Conservation (phyloP, 2,888 invertebrate genomes). For the Pandemis heparana region DNA sequence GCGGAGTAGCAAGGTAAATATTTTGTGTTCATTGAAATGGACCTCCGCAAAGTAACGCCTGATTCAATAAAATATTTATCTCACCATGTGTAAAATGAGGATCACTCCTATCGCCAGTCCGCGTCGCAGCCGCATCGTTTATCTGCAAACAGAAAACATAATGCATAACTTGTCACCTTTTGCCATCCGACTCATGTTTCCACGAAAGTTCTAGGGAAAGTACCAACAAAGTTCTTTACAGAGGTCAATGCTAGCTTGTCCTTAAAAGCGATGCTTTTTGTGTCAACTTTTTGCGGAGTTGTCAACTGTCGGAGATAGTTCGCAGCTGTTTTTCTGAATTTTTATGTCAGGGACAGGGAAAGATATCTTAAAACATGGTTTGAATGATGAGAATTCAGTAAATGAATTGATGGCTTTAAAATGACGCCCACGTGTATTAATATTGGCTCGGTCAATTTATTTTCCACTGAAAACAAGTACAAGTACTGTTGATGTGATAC, state of each 20-base stretch:
- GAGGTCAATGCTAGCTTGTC: constrained; percentile 36
- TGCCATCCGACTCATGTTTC: constrained; percentile 30
- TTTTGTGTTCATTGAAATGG: too few relatives aligned
- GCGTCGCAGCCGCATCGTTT: constrained; percentile 74
- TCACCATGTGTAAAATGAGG: constrained; percentile 80
- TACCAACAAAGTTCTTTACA: constrained; percentile 24
- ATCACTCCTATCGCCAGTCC: constrained; percentile 72
- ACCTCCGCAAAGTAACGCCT: too few relatives aligned
- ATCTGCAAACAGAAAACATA: constrained; percentile 71
- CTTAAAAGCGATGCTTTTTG: constrained; percentile 26
- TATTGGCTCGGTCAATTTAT: too few relatives aligned
- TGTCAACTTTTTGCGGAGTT: constrained; percentile 6
- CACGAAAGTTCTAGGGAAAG: constrained; percentile 42
- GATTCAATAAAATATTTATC: too few relatives aligned
- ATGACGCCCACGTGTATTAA: too few relatives aligned
- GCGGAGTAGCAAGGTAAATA: too few relatives aligned
- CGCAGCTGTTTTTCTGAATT: not conserved
- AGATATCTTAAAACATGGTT: not conserved
- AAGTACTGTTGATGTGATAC: too few relatives aligned
- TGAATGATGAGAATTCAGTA: not conserved
- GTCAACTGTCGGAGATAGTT: not conserved
- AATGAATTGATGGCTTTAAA: not conserved
- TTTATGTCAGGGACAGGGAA: not conserved
- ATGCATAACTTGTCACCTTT: constrained; percentile 35
- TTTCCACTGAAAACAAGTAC: too few relatives aligned